Conservation (phyloP, 2,888 invertebrate genomes). For the Meloe dianella region DNA sequence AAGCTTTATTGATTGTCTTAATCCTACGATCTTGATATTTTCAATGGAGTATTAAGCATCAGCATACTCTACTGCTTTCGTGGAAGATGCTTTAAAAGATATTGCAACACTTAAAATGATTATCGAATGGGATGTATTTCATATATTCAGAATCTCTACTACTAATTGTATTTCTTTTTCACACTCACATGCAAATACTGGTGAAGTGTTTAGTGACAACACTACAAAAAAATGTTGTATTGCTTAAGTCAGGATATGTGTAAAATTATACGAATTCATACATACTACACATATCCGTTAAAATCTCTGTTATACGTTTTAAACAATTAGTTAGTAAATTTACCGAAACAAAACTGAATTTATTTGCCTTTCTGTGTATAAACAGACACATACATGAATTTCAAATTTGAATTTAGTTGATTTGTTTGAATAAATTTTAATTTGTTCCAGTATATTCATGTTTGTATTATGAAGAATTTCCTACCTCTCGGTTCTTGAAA, state of each 20-base stretch:
- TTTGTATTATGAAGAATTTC: neutral
- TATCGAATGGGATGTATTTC: neutral
- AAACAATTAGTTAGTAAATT: constrained; percentile 9
- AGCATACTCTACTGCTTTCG: neutral
- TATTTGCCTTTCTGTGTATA: neutral
- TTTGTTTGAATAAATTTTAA: neutral
- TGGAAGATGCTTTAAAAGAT: neutral
- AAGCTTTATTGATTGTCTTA: neutral
- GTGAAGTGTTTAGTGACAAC: neutral
- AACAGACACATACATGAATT: neutral
- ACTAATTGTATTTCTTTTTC: too few relatives aligned
- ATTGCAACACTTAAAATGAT: neutral
- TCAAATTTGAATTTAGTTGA: neutral
- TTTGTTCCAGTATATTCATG: neutral
- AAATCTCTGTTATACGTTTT: neutral
- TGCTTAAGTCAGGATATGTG: neutral
- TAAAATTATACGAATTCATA: neutral
- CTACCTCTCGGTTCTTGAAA: neutral
- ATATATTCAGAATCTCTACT: too few relatives aligned
- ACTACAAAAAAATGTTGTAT: neutral
- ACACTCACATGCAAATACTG: neutral
- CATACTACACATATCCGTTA: neutral
- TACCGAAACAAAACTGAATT: neutral
- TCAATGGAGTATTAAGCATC: neutral
- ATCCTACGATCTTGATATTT: neutral